These are phyloP conservation scores for Tyrophagus putrescentiae DNA, from an alignment of 1,140 invertebrate genomes.

Conservation along the genomic window DNA sequence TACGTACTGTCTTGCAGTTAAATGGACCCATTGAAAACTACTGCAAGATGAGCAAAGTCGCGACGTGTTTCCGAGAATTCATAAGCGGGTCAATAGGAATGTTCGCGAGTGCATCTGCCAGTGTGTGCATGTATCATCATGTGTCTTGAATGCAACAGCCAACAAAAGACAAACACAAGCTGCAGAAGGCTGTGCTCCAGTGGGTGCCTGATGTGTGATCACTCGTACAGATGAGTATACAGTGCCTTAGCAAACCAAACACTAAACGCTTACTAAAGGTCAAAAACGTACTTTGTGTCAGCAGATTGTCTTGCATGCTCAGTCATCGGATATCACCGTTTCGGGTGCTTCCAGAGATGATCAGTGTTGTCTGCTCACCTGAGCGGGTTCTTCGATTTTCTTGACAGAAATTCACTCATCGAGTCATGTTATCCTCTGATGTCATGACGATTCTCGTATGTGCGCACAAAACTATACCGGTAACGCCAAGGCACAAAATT, in stretches of 20 bases:
- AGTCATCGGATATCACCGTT: conserved; percentile 26
- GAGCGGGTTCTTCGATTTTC: conserved; percentile 53
- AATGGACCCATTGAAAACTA: conserved; percentile 55
- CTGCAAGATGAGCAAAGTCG: conserved; percentile 89
- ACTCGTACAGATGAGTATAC: conserved; percentile 49
- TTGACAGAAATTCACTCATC: conserved; percentile 53
- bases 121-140: conserved; percentile 51
- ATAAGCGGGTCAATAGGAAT: conserved; percentile 67
- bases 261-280: conserved; percentile 7
- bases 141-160: conserved; percentile 80
- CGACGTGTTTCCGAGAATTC: conserved; percentile 82
- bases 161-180: conserved; percentile 75
- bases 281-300: conserved; percentile 27
- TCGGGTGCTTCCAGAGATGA: conserved; percentile 45
- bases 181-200: conserved; percentile 91
- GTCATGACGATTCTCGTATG: conserved; percentile 17
- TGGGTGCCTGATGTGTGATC: conserved; percentile 83
- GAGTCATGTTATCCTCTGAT: neutral
- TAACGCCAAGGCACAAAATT: conserved; percentile 23
- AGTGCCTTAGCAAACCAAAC: neutral
- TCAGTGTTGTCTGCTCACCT: conserved; percentile 80
- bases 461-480: conserved; percentile 24
- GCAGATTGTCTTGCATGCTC: conserved; percentile 31
- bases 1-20: conserved; percentile 4
- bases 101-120: conserved; percentile 57